phyloP scores from a whole-genome alignment of 1,140 invertebrate genomes.

The Cataglyphis hispanica region DNA sequence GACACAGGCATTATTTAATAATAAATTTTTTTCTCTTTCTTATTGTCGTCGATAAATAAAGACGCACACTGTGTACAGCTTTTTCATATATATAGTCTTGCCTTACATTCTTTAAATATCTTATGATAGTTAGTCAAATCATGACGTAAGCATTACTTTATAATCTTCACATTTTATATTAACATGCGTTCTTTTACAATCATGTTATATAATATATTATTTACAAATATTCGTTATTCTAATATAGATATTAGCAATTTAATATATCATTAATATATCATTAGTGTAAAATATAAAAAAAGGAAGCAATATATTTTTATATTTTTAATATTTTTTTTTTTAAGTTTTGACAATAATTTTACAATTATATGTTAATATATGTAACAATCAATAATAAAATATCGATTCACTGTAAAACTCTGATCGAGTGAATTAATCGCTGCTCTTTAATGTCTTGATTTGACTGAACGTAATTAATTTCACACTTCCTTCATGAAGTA shows the following conservation, averaged over 20 bases:
- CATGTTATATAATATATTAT: not conserved
- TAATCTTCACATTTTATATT: not conserved
- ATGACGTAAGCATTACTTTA: not conserved
- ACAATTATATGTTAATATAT: not conserved
- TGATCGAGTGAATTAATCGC: not conserved
- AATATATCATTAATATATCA: not conserved
- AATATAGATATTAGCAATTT: not conserved
- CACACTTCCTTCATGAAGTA: not conserved
- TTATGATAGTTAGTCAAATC: not conserved
- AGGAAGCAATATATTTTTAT: not conserved
- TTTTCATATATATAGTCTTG: too few relatives aligned
- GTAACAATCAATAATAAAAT: not conserved
- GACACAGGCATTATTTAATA: slow-evolving; percentile 26
- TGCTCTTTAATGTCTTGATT: not conserved
- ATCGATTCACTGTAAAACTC: not conserved
- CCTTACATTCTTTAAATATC: slow-evolving; percentile 22
- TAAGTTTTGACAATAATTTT: not conserved
- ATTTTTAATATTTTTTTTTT: not conserved
- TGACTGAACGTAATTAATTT: slow-evolving; percentile 10
- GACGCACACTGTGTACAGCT: not conserved
- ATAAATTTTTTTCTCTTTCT: not conserved
- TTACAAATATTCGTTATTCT: not conserved
- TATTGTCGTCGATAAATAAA: not conserved
- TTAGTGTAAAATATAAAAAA: not conserved
- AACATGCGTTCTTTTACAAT: not conserved